These are phyloP conservation scores for Anthopleura xanthogrammica DNA, from an alignment of 92 coral and sea anemone species.

Conservation along the genomic window DNA sequence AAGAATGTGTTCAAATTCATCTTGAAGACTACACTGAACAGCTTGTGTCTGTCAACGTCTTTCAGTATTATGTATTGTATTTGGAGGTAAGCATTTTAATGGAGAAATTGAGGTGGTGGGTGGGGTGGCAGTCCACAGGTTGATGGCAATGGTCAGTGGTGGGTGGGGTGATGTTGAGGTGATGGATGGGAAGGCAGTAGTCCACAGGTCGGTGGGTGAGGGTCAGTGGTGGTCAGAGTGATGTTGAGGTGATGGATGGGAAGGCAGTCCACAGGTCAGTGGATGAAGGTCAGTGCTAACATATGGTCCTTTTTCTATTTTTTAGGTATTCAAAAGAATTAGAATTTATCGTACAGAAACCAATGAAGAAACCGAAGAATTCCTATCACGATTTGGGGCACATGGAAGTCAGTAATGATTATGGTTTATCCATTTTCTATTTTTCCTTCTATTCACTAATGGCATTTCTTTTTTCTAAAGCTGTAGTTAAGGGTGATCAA, in stretches of 20 bases:
- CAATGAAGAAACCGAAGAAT: slow-evolving; percentile 47
- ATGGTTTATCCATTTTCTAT: background rate
- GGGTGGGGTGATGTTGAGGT: background rate
- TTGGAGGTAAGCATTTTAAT: slow-evolving; percentile 39
- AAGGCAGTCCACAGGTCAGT: background rate
- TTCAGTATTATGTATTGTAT: slow-evolving; percentile 60
- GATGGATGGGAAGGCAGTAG: background rate
- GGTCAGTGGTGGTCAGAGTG: background rate
- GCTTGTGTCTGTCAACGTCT: slow-evolving; percentile 50
- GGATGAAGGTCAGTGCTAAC: no score
- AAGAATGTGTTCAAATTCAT: slow-evolving; percentile 54
- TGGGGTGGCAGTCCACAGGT: no score
- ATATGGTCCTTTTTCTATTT: no score
- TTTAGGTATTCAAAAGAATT: slow-evolving; percentile 51
- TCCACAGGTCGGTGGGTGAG: background rate
- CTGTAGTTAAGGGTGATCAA: slow-evolving; percentile 9
- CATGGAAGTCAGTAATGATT: background rate
- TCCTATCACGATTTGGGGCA: slow-evolving; percentile 17
- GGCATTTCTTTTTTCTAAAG: background rate
- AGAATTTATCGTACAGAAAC: slow-evolving; percentile 58
- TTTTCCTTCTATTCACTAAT: background rate
- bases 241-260: background rate
- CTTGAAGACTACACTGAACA: slow-evolving; percentile 62
- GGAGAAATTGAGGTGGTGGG: background rate
- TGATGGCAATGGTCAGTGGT: background rate